Conservation (phyloP, 2,113 vertebrate species). For the Aegithalos caudatus region DNA sequence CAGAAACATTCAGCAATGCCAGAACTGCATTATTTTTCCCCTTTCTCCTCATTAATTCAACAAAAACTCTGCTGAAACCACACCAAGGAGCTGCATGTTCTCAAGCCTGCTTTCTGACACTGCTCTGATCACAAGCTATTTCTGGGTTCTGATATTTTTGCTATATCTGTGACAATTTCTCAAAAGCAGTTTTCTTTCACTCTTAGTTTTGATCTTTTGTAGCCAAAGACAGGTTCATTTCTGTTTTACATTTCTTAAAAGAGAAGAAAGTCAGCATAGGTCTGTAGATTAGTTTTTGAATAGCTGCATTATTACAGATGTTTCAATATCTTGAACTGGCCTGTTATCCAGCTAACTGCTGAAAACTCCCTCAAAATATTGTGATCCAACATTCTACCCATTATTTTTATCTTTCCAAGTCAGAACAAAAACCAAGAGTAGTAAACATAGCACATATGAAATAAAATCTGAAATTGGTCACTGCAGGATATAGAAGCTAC, state of each 20-base stretch:
- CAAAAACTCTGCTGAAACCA: not conserved
- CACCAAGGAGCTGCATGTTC: not conserved
- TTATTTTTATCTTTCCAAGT: not conserved
- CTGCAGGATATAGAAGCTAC: not conserved
- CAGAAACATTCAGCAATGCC: not conserved
- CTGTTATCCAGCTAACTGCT: not conserved
- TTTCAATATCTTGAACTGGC: not conserved
- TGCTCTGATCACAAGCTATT: not conserved
- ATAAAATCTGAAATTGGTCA: not conserved
- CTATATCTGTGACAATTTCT: not conserved
- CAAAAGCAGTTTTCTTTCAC: not conserved
- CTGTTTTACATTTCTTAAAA: not conserved
- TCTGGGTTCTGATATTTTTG: not conserved
- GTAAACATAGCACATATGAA: not conserved
- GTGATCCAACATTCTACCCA: not conserved
- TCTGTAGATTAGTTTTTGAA: not conserved
- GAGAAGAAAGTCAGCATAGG: not conserved
- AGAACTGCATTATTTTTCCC: not conserved
- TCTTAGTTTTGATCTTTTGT: not conserved
- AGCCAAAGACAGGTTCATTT: not conserved
- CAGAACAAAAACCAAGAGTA: not conserved
- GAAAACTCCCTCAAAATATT: not conserved
- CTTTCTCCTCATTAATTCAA: not conserved
- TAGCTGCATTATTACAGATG: not conserved
- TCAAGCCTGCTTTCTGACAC: not conserved